These are phyloP conservation scores for Arbacia lixula DNA, from an alignment of 53 echinoderm and acorn worm genomes.

Conservation along the genomic window DNA sequence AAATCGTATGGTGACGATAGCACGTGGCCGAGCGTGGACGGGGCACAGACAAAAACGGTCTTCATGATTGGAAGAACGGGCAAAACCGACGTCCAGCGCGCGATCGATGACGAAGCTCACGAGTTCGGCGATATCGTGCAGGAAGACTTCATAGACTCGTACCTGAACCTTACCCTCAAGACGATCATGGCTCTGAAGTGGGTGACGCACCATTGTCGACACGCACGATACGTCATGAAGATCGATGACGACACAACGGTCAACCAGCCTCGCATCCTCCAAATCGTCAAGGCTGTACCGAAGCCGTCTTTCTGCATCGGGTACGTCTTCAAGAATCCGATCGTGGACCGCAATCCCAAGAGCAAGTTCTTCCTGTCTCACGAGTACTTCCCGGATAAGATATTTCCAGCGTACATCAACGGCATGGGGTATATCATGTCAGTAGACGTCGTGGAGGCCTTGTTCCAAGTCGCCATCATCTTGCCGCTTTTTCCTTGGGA, in stretches of 20 bases:
- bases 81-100: background rate
- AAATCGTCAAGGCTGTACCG: constrained; percentile 1
- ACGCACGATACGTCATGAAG: constrained; percentile 33
- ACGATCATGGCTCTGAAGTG: constrained; percentile 51
- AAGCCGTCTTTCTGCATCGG: background rate
- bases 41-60: constrained; percentile 5
- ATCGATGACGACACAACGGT: constrained; percentile 43
- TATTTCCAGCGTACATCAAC: background rate
- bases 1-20: background rate
- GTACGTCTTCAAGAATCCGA: background rate
- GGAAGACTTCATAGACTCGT: constrained; percentile 31
- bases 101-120: background rate
- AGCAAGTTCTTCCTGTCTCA: constrained; percentile 30
- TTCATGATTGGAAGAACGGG: constrained; percentile 9
- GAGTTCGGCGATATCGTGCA: constrained; percentile 37
- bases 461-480: constrained; percentile 24
- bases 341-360: constrained; percentile 3
- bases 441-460: constrained; percentile 16
- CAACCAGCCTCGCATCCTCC: constrained; percentile 15
- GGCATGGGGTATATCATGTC: constrained; percentile 39
- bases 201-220: constrained; percentile 31
- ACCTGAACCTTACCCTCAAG: constrained; percentile 41
- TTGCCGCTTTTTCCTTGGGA: constrained; percentile 33
- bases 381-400: constrained; percentile 28
- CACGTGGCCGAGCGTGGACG: constrained; percentile 13